phyloP scores from a whole-genome alignment of 2,797 vertebrate species.

The Pteropus rufus region DNA sequence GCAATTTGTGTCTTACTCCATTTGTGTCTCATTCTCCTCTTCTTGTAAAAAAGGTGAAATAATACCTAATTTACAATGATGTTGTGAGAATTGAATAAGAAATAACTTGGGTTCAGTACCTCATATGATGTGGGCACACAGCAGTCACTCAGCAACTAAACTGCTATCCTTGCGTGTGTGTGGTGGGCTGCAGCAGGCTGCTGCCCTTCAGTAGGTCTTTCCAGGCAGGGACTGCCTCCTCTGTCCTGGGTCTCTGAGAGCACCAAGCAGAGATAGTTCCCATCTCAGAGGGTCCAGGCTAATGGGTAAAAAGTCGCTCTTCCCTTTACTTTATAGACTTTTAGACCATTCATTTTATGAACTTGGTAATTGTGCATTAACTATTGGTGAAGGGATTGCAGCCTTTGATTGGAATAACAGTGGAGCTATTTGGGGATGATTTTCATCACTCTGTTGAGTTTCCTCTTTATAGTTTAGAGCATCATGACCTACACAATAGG shows the following conservation, averaged over 20 bases:
- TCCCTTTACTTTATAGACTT: background rate
- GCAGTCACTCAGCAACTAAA: background rate
- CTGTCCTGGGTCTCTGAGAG: background rate
- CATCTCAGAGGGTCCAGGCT: background rate
- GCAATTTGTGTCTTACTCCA: background rate
- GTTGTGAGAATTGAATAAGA: background rate
- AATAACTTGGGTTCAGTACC: background rate
- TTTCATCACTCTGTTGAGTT: background rate
- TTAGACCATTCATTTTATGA: constrained; percentile 58
- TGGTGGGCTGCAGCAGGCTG: background rate
- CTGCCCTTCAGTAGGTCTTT: background rate
- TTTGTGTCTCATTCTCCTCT: background rate
- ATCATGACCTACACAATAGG: background rate
- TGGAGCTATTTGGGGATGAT: constrained; percentile 32
- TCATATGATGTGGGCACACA: rapidly evolving
- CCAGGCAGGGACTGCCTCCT: background rate
- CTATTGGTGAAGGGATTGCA: constrained; percentile 17
- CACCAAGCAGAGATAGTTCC: background rate
- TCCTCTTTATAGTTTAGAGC: background rate
- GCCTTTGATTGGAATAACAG: constrained; percentile 31
- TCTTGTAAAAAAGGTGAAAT: background rate
- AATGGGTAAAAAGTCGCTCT: background rate
- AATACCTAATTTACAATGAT: background rate
- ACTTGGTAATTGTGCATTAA: constrained; percentile 24
- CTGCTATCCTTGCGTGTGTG: background rate